Conservation (phyloP, 2,797 vertebrate species). For the Spinus pinus region DNA sequence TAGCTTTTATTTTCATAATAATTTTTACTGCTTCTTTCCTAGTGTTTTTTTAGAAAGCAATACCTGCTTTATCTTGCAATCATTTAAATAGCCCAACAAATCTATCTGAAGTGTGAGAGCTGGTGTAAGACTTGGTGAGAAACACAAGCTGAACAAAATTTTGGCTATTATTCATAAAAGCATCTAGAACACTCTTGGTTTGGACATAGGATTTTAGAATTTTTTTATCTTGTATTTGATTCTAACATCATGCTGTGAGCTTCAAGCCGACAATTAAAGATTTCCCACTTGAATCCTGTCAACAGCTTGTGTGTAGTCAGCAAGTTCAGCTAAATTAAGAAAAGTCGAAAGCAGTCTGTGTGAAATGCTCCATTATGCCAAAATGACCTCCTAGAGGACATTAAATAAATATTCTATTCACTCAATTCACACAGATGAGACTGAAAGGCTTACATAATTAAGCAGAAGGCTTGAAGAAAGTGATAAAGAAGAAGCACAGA, state of each 20-base stretch:
- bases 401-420: background rate
- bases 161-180: background rate
- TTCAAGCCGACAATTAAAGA: background rate
- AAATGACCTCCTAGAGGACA: background rate
- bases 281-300: background rate
- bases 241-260: background rate
- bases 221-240: background rate
- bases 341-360: background rate
- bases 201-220: background rate
- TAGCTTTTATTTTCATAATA: background rate
- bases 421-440: background rate
- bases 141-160: background rate
- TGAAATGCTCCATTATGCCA: background rate
- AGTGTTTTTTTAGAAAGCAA: background rate
- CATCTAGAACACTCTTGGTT: background rate
- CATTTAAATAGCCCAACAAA: background rate
- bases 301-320: background rate
- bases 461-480: background rate
- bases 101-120: background rate
- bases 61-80: background rate
- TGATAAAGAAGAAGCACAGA: background rate
- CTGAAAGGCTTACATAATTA: background rate
- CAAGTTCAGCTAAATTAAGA: background rate
- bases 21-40: background rate
- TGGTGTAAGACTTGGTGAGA: background rate